Evolutionary conservation across 1,140 invertebrate genomes (phyloP).

Genomic region (Pentalonia nigronervosa): DNA sequence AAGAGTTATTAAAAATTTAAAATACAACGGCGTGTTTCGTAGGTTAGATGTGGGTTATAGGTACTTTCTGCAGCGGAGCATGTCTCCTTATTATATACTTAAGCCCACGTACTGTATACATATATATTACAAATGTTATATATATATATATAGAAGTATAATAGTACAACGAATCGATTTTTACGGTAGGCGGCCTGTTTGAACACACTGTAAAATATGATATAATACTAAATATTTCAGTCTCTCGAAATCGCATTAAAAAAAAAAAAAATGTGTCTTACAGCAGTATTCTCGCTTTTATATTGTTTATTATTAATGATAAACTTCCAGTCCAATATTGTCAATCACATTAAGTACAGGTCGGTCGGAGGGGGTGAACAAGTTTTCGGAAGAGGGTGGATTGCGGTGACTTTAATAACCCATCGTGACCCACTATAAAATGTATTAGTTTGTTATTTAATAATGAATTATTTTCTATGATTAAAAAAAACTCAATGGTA

Average conservation of each 20-base stretch:
- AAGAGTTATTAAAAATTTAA: constrained; percentile 13
- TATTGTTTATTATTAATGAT: constrained; percentile 4
- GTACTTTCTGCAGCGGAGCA: background rate
- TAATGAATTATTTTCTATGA: constrained; percentile 13
- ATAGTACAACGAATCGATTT: background rate
- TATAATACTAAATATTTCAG: constrained; percentile 12
- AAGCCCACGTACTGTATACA: background rate
- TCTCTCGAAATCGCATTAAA: background rate
- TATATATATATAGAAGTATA: background rate
- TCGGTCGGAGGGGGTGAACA: background rate
- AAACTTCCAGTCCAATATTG: constrained; percentile 3
- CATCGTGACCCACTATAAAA: background rate
- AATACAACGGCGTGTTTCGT: background rate
- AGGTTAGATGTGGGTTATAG: background rate
- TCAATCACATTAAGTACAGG: constrained; percentile 5
- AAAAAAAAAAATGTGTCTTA: background rate
- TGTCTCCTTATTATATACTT: background rate
- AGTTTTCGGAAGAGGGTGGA: background rate
- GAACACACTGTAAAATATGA: constrained; percentile 17
- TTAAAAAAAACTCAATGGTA: background rate
- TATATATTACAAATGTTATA: background rate
- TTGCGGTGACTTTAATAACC: background rate
- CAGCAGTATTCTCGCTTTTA: background rate
- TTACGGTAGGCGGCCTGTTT: background rate
- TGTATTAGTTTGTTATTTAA: constrained; percentile 11